phyloP scores from a whole-genome alignment of 2,113 vertebrate species.

The Cinclus mexicanus region DNA sequence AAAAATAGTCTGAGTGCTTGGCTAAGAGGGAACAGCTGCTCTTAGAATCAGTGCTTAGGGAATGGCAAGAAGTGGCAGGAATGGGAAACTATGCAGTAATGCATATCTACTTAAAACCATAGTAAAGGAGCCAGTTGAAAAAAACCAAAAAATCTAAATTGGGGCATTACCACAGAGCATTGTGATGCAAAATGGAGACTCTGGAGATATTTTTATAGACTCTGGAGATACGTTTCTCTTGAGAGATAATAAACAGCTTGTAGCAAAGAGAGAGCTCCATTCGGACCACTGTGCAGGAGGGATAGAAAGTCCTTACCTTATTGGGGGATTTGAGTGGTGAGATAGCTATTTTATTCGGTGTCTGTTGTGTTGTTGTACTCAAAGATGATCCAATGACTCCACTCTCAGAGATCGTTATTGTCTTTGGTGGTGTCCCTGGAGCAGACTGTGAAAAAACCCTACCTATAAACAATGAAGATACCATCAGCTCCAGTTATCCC shows the following conservation, averaged over 20 bases:
- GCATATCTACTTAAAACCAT: not conserved
- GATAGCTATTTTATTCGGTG: slow-evolving; percentile 94
- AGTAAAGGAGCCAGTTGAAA: not conserved
- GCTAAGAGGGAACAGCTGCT: not conserved
- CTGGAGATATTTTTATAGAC: not conserved
- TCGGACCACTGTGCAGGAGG: not conserved
- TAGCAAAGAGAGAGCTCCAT: not conserved
- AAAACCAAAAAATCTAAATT: not conserved
- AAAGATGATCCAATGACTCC: slow-evolving; percentile 80
- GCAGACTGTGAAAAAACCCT: slow-evolving; percentile 89
- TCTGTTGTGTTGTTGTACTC: slow-evolving; percentile 82
- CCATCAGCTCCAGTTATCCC: slow-evolving; percentile 23
- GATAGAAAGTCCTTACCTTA: slow-evolving; percentile 81
- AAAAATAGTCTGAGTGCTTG: not conserved
- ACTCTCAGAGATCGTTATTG: slow-evolving; percentile 86
- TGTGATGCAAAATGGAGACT: not conserved
- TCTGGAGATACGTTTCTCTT: not conserved
- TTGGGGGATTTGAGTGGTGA: slow-evolving; percentile 96
- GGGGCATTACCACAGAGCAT: not conserved
- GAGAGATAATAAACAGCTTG: not conserved
- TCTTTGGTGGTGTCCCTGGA: slow-evolving; percentile 86
- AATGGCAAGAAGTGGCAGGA: not conserved
- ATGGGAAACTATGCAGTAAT: not conserved
- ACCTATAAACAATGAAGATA: slow-evolving; percentile 77
- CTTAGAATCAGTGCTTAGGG: not conserved